Evolutionary conservation across 2,113 vertebrate species (phyloP), one percentile per base, ranked within the genome.

Genomic region (Cavia aperea): DNA sequence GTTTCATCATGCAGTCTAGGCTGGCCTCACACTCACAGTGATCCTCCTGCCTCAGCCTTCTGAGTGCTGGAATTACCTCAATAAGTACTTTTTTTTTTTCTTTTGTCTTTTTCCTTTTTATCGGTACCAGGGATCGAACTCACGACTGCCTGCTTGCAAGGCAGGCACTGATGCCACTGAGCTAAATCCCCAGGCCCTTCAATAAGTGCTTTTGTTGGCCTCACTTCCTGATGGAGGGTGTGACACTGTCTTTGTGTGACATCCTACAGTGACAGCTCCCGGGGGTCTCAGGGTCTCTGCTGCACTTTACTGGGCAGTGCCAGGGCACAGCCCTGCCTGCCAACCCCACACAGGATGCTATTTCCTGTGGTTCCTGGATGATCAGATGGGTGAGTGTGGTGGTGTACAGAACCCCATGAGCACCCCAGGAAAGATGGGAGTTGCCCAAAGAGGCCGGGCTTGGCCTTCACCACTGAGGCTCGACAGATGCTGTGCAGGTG

Each of bases 241-340:
- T 56, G 56, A 56, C 16, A 5, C 19, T 39, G 73, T 9, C 73
- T n/a, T 66, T 9, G 4, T 0, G 24, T 26, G 16, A 19, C 1
- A 1, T 4, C 29, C 60, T 4, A 2, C 1, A 2, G 56, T 0
- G 0, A 65, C 82, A 82, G 82, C 5, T 3, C 60, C 33, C 6
- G 72, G 15, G 62, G 70, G 23, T 1, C 63, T 13, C 0, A 12
- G 77, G 4, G 5, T 4, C 81, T 33, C 58, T 21, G 1, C 4
- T 3, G 46, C 49, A 72, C 9, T 29, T 36, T 1, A 0, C 63
- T 7, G 36, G 3, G 46, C 0, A 1, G 39, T 0, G 2, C 51
- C 1, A 8, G 70, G 56, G 21, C 8, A 0, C 0, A 36, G n/a
- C 26, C 51, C 60, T 7, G 72, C 68, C n/a, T 14, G 36, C 56